Conservation (phyloP, 2,797 vertebrate genomes). For the Rhyacichthys aspro region DNA sequence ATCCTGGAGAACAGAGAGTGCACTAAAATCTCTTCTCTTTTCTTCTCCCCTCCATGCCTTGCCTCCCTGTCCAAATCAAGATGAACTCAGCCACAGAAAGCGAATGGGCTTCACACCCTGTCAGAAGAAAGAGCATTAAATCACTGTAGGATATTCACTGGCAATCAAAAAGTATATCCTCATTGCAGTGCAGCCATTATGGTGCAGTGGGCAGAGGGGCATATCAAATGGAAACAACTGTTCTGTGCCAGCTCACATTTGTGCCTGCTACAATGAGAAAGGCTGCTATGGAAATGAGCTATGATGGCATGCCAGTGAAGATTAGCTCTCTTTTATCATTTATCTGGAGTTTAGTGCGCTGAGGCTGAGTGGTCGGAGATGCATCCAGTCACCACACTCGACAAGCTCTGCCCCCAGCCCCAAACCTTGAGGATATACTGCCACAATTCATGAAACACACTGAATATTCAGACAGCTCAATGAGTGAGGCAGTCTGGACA, state of each 20-base stretch:
- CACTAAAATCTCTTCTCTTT: constrained; percentile 80
- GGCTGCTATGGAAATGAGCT: constrained; percentile 70
- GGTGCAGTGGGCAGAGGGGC: constrained; percentile 63
- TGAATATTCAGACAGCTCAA: constrained; percentile 24
- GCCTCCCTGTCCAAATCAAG: constrained; percentile 79
- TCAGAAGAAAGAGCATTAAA: constrained; percentile 46
- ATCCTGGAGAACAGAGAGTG: constrained; percentile 86
- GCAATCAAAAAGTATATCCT: constrained; percentile 69
- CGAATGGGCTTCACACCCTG: constrained; percentile 58
- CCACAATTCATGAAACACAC: constrained; percentile 1
- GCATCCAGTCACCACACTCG: constrained; percentile 42
- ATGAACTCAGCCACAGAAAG: constrained; percentile 72
- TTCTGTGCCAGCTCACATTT: constrained; percentile 71
- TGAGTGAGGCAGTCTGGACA: constrained; percentile 19
- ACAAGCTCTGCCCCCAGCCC: constrained; percentile 23
- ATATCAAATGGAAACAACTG: constrained; percentile 77
- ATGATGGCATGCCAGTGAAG: constrained; percentile 67
- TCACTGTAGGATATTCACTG: constrained; percentile 65
- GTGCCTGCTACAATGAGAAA: constrained; percentile 61
- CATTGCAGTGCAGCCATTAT: constrained; percentile 59
- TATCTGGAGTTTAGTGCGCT: constrained; percentile 65
- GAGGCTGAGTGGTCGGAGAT: constrained; percentile 58
- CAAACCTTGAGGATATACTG: constrained; percentile 27
- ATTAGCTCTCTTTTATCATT: constrained; percentile 75
- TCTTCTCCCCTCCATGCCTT: constrained; percentile 70